Conservation (phyloP, 1,140 invertebrate species). For the Cherax quadricarinatus region DNA sequence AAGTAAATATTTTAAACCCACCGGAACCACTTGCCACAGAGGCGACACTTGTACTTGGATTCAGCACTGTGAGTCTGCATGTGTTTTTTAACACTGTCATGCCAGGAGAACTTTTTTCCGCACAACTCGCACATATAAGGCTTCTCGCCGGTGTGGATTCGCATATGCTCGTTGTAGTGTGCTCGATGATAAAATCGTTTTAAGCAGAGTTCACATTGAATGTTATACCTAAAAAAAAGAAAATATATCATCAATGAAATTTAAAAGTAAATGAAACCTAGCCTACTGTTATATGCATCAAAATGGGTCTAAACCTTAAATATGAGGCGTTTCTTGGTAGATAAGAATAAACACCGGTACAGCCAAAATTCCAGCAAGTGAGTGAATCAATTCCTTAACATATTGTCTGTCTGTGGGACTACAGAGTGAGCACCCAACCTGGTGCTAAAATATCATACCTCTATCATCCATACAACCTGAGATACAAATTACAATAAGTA, state of each 20-base stretch:
- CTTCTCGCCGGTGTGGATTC: conserved; percentile 79
- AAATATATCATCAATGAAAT: neutral
- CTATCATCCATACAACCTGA: no score
- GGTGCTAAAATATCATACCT: no score
- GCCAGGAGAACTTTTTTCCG: conserved; percentile 79
- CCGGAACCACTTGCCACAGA: conserved; percentile 73
- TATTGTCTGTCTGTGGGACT: no score
- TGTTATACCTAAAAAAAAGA: conserved; percentile 60
- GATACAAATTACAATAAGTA: no score
- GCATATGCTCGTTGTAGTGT: conserved; percentile 70
- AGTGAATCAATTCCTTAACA: no score
- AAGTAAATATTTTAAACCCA: conserved; percentile 8
- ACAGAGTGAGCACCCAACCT: no score
- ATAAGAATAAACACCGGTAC: no score
- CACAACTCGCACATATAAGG: conserved; percentile 82
- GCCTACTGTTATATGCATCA: neutral
- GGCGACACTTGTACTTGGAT: conserved; percentile 72
- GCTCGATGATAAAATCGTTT: conserved; percentile 67
- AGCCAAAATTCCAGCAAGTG: no score
- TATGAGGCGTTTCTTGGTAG: no score
- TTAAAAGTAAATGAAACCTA: neutral
- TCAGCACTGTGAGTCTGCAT: conserved; percentile 68
- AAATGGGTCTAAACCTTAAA: no score
- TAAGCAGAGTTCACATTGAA: conserved; percentile 61
- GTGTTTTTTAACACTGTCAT: conserved; percentile 77